Evolutionary conservation across 2,888 invertebrate species (phyloP), one percentile per base, ranked within the genome.

Genomic region (Lottia gigantea): DNA sequence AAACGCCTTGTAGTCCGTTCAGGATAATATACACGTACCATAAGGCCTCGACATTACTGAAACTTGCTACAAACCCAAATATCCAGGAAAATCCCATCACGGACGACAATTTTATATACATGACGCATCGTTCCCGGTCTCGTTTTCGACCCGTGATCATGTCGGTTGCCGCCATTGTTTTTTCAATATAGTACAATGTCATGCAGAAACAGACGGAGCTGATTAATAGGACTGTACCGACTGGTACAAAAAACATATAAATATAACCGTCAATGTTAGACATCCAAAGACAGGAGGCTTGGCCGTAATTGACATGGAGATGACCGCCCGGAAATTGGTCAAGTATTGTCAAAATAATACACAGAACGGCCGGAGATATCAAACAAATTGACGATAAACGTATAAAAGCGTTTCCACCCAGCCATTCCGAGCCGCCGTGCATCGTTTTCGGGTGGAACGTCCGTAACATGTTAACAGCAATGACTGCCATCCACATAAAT

Each of bases 1-100:
- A 71, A 31, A 68, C 47, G 7, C 74, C 74, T 46, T 74, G 74
- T 8, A 69, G 55, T 1, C 74, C 71, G 63, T 71, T 74, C 46
- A 71, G 65, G 40, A 74, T 23, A 63, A 74, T 71, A 63, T 71
- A 74, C 14, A 68, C 64, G 64, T 71, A 74, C 71, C 74, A 71
- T 45, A 74, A 23, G 16, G 62, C 68, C 15, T 49, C 26, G 46
- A 46, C 55, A 14, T 62, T 19, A 6, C 68, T 63, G 66, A 69
- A 74, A 15, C 68, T 64, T 12, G 74, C 74, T 23, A 62, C 64
- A 64, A 74, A 74, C 23, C 74, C 71, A 45, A 68, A 68, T 16
- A 49, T 55, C 74, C 74, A 74, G 12, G 74, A 68, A 47, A 74
- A 61, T 8, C 74, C 74, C 71, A 71, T 74, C 14, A 62, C 68